Evolutionary conservation across 2,113 vertebrate genomes (phyloP), one percentile per base, ranked within the genome.

Genomic region (Butorides virescens): DNA sequence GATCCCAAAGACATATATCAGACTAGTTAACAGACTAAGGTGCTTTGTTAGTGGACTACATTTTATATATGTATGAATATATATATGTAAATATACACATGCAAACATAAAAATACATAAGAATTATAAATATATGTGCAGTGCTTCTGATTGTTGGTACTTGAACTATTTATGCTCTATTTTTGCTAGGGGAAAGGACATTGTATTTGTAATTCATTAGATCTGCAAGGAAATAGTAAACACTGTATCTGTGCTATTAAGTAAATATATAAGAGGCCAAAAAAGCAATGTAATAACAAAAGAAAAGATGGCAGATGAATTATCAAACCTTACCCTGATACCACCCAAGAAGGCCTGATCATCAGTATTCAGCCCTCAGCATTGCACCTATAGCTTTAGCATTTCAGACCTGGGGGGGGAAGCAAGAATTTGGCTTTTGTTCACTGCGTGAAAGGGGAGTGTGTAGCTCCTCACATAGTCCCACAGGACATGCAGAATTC

Each of bases 361-460:
- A 92, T 85, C 81, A 87, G 23, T 44, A 49, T 84, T 81, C 76
- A 94, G 78, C 55, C 42, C 49, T 89, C 53, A 59, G 47, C 67
- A 42, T 20, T 92, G 55, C 72, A 91, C 79, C 47, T 88, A 66
- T 1, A 65, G 49, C 74, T 97, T 94, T 78, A 78, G 56, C 39
- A 37, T 56, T 88, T 89, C 73, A 94, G 68, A 52, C 36, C 15
- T 14, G 42, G 13, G 42, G 42, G 42, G 42, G 42, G 15, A 30
- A 2, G 2, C 20, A 86, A 84, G 82, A 84, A 88, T 62, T 67
- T 91, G 81, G 44, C 76, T 92, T 98, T 97, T 95, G 68, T 95
- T 97, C 66, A 73, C 66, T 62, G 46, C 93, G 74, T 96, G 73
- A 96, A 97, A 96, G 86, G 59, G 68, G 65, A 59, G 25, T 23